Percentiles rank a stretch among this genome's conserved stretches.
phyloP scores from a whole-genome alignment of 2,113 vertebrate species.

The Paracanthobrama guichenoti region DNA sequence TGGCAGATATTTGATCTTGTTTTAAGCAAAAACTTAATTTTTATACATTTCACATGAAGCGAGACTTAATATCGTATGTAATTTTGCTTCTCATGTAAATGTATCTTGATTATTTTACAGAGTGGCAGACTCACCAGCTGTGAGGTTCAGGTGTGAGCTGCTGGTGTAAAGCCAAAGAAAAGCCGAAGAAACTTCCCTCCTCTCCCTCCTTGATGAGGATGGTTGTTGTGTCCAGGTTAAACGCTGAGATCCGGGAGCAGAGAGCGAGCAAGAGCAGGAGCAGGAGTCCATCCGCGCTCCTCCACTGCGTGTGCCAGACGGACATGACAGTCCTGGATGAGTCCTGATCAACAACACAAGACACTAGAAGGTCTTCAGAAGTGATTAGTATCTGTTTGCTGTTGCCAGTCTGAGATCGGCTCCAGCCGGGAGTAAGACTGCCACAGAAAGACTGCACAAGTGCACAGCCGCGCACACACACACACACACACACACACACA shows the following conservation, averaged over 20 bases:
- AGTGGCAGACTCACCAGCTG: conserved; percentile 84
- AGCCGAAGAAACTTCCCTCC: conserved; percentile 85
- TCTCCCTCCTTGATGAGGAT: conserved; percentile 85
- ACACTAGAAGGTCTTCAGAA: background rate
- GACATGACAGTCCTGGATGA: conserved; percentile 61
- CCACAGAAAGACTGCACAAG: conserved; percentile 49
- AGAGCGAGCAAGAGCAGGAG: conserved; percentile 56
- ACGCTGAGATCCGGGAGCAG: conserved; percentile 64
- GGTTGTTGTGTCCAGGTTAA: conserved; percentile 87
- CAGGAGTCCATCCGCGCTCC: conserved; percentile 53
- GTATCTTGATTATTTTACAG: too few species aligned
- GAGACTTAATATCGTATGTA: too few species aligned
- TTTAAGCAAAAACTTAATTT: too few species aligned
- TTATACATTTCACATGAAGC: too few species aligned
- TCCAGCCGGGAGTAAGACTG: conserved; percentile 9
- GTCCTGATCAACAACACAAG: background rate
- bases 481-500: conserved; percentile 73
- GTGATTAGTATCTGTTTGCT: background rate
- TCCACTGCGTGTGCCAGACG: conserved; percentile 56
- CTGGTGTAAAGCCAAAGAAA: conserved; percentile 87
- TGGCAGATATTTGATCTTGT: too few species aligned
- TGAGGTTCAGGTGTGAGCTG: conserved; percentile 81
- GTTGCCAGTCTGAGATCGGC: background rate
- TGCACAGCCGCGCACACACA: conserved; percentile 65
- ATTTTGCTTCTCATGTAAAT: too few species aligned